phyloP scores from a whole-genome alignment of 2,797 vertebrate genomes.

The Anabacerthia variegaticeps region DNA sequence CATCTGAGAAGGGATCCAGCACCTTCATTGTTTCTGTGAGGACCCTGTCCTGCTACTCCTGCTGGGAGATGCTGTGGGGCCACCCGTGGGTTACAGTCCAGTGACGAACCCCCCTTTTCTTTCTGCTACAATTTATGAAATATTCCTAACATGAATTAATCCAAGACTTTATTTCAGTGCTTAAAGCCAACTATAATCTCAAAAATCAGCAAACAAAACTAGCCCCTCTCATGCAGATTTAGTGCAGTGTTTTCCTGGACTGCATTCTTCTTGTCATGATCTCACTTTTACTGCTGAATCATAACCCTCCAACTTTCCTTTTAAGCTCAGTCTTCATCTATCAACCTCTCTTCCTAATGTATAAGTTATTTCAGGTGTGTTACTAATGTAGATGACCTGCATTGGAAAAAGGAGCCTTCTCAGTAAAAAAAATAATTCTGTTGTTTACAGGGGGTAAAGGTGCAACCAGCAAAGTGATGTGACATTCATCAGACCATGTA shows the following conservation, averaged over 20 bases:
- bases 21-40: background rate
- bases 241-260: background rate
- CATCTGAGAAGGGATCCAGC: background rate
- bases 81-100: accelerated
- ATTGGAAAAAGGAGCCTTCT: background rate
- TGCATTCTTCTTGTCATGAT: background rate
- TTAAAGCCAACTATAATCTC: background rate
- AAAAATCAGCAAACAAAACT: background rate
- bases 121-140: background rate
- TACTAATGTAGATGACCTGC: background rate
- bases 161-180: background rate
- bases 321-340: background rate
- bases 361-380: background rate
- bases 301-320: background rate
- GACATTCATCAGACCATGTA: background rate
- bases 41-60: background rate
- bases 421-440: background rate
- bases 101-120: background rate
- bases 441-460: background rate
- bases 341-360: background rate
- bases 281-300: background rate
- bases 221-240: background rate
- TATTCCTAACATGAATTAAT: background rate
- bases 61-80: background rate
- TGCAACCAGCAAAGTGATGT: background rate